Conservation (phyloP, 2,797 vertebrate genomes). For the Mus minutoides region DNA sequence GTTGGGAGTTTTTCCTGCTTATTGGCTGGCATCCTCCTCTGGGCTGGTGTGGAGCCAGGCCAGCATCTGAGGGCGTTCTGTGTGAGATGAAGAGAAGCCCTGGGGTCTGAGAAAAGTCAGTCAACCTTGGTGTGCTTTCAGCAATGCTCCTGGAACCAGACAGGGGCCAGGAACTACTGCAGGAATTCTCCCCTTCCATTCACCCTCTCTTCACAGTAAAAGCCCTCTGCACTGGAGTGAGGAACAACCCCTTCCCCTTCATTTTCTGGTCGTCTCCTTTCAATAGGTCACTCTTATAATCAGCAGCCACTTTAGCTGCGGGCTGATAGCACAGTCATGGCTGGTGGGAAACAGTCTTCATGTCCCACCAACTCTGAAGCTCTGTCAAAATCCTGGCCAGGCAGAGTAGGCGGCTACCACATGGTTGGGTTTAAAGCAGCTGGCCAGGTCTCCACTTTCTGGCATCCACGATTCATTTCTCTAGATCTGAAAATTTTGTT, state of each 20-base stretch:
- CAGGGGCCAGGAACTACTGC: neutral
- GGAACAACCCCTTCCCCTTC: neutral
- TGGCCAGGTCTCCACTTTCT: too few relatives aligned
- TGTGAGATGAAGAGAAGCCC: constrained; percentile 58
- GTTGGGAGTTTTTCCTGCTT: constrained; percentile 59
- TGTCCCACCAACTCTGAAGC: neutral
- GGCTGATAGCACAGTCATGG: neutral
- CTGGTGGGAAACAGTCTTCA: neutral
- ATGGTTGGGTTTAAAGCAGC: neutral
- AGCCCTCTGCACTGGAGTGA: neutral
- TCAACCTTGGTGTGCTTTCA: constrained; percentile 69
- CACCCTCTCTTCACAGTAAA: neutral
- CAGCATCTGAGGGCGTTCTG: constrained; percentile 50
- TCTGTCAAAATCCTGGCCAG: neutral
- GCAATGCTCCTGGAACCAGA: neutral
- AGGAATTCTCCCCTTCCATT: neutral
- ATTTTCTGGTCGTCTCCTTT: neutral
- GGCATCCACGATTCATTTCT: neutral
- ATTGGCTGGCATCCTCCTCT: constrained; percentile 48
- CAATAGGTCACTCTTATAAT: neutral
- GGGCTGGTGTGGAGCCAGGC: constrained; percentile 49
- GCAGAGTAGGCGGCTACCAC: constrained; percentile 13
- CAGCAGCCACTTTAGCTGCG: neutral
- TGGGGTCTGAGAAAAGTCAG: constrained; percentile 36
- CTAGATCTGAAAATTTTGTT: neutral